Percentiles rank a stretch among this genome's conserved stretches.
Evolutionary conservation across 2,113 vertebrate genomes (phyloP).

Genomic region (Hucho hucho): DNA sequence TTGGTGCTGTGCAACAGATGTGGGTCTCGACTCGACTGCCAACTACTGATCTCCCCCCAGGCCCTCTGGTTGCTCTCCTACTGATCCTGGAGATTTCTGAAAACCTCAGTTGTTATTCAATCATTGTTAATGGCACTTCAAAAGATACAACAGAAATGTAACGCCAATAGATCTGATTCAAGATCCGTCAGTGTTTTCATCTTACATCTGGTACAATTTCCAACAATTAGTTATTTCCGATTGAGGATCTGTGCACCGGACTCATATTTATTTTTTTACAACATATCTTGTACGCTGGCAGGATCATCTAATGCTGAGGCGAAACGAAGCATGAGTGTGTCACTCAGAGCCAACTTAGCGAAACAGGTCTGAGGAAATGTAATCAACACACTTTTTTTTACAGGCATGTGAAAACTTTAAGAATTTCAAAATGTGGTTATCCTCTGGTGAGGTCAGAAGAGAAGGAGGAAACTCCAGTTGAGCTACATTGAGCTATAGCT

Average conservation of each 20-base stretch:
- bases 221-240: conserved; percentile 28
- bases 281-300: neutral
- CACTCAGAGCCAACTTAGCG: neutral
- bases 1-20: conserved; percentile 36
- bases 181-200: too few species aligned
- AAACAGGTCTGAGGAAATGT: neutral
- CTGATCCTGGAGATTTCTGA: conserved; percentile 28
- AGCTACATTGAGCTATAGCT: conserved; percentile 8
- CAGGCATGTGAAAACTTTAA: conserved; percentile 1
- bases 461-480: neutral
- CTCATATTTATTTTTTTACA: neutral
- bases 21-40: conserved; percentile 11
- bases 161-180: conserved; percentile 24
- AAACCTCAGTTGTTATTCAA: conserved; percentile 30
- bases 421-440: neutral
- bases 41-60: conserved; percentile 12
- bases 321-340: neutral
- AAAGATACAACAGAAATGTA: conserved; percentile 13
- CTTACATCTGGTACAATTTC: conserved; percentile 8
- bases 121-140: conserved; percentile 24
- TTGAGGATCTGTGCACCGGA: neutral
- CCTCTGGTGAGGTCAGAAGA: neutral
- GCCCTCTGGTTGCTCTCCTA: conserved; percentile 1
- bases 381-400: neutral
- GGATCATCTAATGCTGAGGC: neutral